A percentile compares a stretch with the other conserved stretches of the same genome.
phyloP scores from a whole-genome alignment of 2,888 invertebrate genomes.

The Anthophora plumipes region DNA sequence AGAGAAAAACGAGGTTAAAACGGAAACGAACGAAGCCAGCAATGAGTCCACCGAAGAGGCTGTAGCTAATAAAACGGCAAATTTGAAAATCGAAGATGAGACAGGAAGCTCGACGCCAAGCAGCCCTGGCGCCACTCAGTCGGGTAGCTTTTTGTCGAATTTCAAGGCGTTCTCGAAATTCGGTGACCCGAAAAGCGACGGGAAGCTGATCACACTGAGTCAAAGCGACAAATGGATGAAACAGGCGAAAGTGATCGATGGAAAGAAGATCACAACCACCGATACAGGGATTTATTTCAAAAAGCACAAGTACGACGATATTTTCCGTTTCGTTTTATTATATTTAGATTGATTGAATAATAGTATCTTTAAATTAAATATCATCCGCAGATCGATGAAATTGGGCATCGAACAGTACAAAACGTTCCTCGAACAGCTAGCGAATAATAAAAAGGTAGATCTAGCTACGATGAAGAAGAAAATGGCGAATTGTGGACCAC shows the following conservation, averaged over 20 bases:
- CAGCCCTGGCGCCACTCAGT: constrained; percentile 70
- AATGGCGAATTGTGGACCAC: constrained; percentile 92
- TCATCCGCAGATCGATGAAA: constrained; percentile 87
- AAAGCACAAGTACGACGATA: constrained; percentile 89
- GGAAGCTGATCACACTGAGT: constrained; percentile 93
- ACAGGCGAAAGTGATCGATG: constrained; percentile 93
- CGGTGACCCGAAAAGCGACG: constrained; percentile 94
- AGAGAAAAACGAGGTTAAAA: constrained; percentile 62
- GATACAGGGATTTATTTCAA: constrained; percentile 96
- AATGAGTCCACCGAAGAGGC: constrained; percentile 53
- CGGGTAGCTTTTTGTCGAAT: constrained; percentile 75
- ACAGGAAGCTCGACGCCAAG: constrained; percentile 73
- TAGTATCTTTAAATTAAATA: too few relatives aligned
- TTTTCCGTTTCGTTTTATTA: background rate
- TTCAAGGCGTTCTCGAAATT: constrained; percentile 94
- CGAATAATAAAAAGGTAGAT: constrained; percentile 93
- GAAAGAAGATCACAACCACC: constrained; percentile 94
- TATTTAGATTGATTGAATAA: too few relatives aligned
- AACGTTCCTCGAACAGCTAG: constrained; percentile 93
- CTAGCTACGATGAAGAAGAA: constrained; percentile 92
- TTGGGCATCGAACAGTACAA: constrained; percentile 91
- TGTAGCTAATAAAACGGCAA: constrained; percentile 72
- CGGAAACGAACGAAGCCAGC: constrained; percentile 48
- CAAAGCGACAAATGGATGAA: constrained; percentile 98
- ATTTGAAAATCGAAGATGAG: constrained; percentile 75